These are phyloP conservation scores for Archaeoteleia sp. DNA, from an alignment of 2,888 invertebrate genomes.

Conservation along the genomic window DNA sequence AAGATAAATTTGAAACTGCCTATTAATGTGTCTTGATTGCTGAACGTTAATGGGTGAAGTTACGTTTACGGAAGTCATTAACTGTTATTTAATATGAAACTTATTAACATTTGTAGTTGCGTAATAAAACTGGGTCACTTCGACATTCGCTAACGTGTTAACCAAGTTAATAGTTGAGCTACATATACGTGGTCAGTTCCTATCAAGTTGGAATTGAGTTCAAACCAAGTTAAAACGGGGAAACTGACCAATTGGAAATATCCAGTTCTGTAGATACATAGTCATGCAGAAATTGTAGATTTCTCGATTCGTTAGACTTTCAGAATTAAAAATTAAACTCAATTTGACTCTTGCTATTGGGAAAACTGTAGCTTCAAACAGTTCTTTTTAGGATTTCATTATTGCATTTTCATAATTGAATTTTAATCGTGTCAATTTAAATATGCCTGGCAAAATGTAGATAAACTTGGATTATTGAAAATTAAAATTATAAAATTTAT, in stretches of 20 bases:
- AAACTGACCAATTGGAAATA: slow-evolving; percentile 36
- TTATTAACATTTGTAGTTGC: slow-evolving; percentile 10
- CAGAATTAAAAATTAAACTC: slow-evolving; percentile 11
- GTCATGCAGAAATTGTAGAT: slow-evolving; percentile 22
- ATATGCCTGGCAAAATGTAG: too few relatives aligned
- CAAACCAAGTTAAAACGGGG: slow-evolving; percentile 17
- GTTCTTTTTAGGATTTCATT: too few relatives aligned
- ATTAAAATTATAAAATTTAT: too few relatives aligned
- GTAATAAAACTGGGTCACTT: slow-evolving; percentile 19
- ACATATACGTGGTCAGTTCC: slow-evolving; percentile 6
- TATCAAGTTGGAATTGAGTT: slow-evolving; percentile 24
- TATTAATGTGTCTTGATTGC: too few relatives aligned
- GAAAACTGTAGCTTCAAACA: too few relatives aligned
- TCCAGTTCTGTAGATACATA: slow-evolving; percentile 3
- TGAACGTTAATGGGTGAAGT: too few relatives aligned
- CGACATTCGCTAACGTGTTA: slow-evolving; percentile 15
- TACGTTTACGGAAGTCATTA: too few relatives aligned
- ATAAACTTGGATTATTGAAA: too few relatives aligned
- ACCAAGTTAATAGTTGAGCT: slow-evolving; percentile 21
- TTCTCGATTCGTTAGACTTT: slow-evolving; percentile 34
- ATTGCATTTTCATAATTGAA: too few relatives aligned
- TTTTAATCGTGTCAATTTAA: too few relatives aligned
- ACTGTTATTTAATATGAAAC: too few relatives aligned
- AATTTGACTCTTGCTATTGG: slow-evolving; percentile 4
- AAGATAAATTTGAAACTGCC: too few relatives aligned